Evolutionary conservation across 2,113 vertebrate species (phyloP).

Genomic region (Hippocampus mohnikei): DNA sequence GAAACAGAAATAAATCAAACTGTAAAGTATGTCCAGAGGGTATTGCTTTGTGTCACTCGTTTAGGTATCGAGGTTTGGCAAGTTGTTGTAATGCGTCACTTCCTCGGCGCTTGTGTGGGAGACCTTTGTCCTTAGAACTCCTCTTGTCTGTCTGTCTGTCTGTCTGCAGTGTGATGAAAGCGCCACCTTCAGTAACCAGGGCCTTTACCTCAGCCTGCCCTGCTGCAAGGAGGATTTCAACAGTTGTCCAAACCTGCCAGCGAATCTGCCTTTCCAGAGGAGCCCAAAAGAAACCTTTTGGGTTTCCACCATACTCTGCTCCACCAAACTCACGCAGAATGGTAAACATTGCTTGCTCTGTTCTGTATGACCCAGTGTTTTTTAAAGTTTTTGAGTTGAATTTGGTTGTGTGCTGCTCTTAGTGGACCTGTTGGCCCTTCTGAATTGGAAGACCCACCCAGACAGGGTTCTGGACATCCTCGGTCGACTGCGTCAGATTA

Average conservation of each 20-base stretch:
- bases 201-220: slow-evolving; percentile 89
- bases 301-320: slow-evolving; percentile 91
- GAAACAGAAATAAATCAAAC: not conserved
- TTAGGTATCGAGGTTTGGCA: not conserved
- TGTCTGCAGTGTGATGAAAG: slow-evolving; percentile 87
- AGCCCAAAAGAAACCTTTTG: slow-evolving; percentile 93
- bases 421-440: slow-evolving; percentile 89
- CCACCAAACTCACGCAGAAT: slow-evolving; percentile 95
- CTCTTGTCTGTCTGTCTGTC: not conserved
- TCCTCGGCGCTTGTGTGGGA: not conserved
- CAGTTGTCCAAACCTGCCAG: slow-evolving; percentile 86
- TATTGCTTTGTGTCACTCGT: not conserved
- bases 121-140: not conserved
- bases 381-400: not conserved
- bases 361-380: not conserved
- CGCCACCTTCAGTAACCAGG: slow-evolving; percentile 93
- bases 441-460: slow-evolving; percentile 95
- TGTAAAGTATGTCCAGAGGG: not conserved
- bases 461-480: slow-evolving; percentile 91
- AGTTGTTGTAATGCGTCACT: not conserved
- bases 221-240: slow-evolving; percentile 95
- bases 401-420: slow-evolving; percentile 25
- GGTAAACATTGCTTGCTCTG: slow-evolving; percentile 63
- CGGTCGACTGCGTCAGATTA: slow-evolving; percentile 87
- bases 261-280: slow-evolving; percentile 92